Base-by-base conservation (phyloP, 2,797 vertebrate species). In the Tiaroga cobitis region DNA sequence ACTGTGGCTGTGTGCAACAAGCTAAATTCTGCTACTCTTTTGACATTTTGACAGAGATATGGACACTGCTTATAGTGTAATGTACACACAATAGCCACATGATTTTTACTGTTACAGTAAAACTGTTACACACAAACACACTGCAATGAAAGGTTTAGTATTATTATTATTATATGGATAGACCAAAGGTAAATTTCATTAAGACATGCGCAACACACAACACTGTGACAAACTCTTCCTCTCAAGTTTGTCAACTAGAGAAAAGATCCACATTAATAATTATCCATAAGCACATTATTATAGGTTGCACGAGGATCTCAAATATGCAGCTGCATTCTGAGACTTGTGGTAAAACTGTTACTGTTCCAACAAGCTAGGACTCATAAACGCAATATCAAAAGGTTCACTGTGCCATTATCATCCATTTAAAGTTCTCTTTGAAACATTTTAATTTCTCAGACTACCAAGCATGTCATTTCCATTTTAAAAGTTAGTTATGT, bases 181-280 rank as follows among this genome's bases (percentile, higher is more conserved):
- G 21, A 43, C 6, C 7, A 61, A 16, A 4, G 10, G 29, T 37
- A 19, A 0, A 32, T 59, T 87, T 79, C 16, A 54, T 29, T 21
- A 51, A 34, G 3, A 56, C 46, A 56, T 26, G 3, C 6, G 51
- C 39, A 13, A 46, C 18, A 41, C 11, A 61, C 21, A 43, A 74
- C 18, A 19, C 6, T 5, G 63, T 34, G 49, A 46, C 21, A 65
- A 21, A 41, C 26, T 21, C 39, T 8, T 39, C 1, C 5, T 77
- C 13, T 56, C 19, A 21, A 78, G 46, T 51, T 37, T 51, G 24
- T 41, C 46, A 51, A 84, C 9, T 68, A 39, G 32, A 41, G 16
- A 75, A 78, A 63, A 80, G 59, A 37, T 82, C 37, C 32, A 19
- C 37, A 72, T 73, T 85, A 85, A 81, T 65, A 78, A 87, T 84